Percentiles rank a stretch among this genome's conserved stretches.
Conservation (phyloP, 1,140 invertebrate genomes). For the fruit fly (Drosophila melanogaster) region Release_6_plus_ISO1_MT NT_037436.4:16983001-16983500, state of each 20-base stretch:
- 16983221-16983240: constrained; percentile 19
- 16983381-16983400: constrained; percentile 87
- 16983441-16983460: constrained; percentile 15
- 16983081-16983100: constrained; percentile 60
- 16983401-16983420: constrained; percentile 71
- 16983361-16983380: constrained; percentile 85
- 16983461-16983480: constrained; percentile 74
- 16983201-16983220: constrained; percentile 22
- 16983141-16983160: constrained; percentile 72
- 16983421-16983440: constrained; percentile 14
- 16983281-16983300: constrained; percentile 74
- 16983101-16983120: constrained; percentile 23
- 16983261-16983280: constrained; percentile 75
- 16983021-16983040: constrained; percentile 62
- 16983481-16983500: constrained; percentile 87
- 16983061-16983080: constrained; percentile 74
- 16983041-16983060: constrained; percentile 20
- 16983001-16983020: constrained; percentile 65
- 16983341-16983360: constrained; percentile 58
- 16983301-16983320: constrained; percentile 57
- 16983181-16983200: constrained; percentile 78
- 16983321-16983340: constrained; percentile 53
- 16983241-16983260: constrained; percentile 62
- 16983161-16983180: constrained; percentile 12
- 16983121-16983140: constrained; percentile 76